Base-by-base conservation (phyloP, 1,140 invertebrate species). In the Cardiocondyla obscurior region DNA sequence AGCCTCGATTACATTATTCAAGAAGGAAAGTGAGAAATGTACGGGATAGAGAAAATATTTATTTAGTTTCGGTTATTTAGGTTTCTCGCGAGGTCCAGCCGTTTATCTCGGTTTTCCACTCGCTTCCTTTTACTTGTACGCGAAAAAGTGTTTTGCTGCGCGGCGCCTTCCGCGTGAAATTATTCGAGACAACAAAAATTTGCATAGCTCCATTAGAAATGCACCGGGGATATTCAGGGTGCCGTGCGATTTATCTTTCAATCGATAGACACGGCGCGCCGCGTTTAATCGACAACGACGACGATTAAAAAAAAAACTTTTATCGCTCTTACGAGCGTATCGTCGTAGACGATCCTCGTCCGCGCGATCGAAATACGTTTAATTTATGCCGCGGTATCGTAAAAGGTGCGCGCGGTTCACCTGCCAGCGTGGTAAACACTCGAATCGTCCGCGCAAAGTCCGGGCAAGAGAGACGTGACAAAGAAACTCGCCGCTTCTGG, bases 121-220 rank as follows among this genome's bases (percentile, higher is more conserved):
- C 0, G n/a, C 12, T 5, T 0, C 14, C 57, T n/a, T 33, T 60
- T 39, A 60, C 10, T 16, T 25, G 33, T 62, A 62, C 1, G 57
- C 19, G 7, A 19, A 14, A 58, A 62, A 42, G 6, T 6, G 0
- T 36, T 49, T 12, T 44, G 0, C 1, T n/a, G 8, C 14, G n/a
- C 10, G n/a, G 16, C 8, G 1, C 8, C n/a, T 4, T 14, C 33
- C 8, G 33, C 39, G 39, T 62, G 19, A 67, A 67, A 51, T 70
- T 70, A 70, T 51, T 69, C n/a, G 44, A 69, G 44, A 49, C 42
- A 70, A 70, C 28, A 70, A 33, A 70, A 14, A 51, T 70, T 70
- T 30, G 12, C 67, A 46, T 51, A 28, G 44, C 22, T 70, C 46
- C n/a, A 19, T 33, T 33, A 33, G 44, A 70, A 51, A 14, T 49